These are phyloP conservation scores for Andinoacara biseriatus DNA, from an alignment of 2,113 vertebrate genomes.

Conservation along the genomic window DNA sequence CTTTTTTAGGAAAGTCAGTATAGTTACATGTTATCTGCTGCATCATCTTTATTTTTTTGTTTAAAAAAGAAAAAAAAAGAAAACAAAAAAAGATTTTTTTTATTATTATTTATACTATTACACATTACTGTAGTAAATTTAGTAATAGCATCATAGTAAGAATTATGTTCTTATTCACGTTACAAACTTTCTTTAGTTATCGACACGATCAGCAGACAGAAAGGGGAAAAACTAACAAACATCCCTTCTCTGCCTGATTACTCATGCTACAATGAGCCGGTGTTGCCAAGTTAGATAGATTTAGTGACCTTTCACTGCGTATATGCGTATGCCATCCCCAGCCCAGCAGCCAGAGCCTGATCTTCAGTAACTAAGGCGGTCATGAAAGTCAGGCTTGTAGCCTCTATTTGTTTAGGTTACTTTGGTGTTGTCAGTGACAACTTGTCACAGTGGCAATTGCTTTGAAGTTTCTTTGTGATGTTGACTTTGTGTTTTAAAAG, in stretches of 20 bases:
- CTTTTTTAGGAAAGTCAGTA: neutral
- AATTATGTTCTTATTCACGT: no score
- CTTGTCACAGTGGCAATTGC: accelerated
- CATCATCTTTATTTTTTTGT: neutral
- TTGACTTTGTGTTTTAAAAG: accelerated
- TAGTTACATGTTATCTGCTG: neutral
- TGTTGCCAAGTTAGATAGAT: no score
- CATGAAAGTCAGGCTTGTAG: neutral
- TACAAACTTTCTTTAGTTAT: no score
- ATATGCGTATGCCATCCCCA: neutral
- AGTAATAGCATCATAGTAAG: no score
- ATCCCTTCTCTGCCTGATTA: neutral
- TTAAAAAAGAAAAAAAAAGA: neutral
- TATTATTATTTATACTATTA: no score
- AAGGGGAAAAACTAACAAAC: neutral
- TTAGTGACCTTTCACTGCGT: no score
- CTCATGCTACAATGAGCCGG: no score
- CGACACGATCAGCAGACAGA: neutral
- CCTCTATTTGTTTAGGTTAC: no score
- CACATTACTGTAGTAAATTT: no score
- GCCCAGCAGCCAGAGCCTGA: neutral
- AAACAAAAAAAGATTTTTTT: no score
- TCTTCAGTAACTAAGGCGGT: neutral
- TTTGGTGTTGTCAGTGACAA: no score
- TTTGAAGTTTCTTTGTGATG: neutral